Conservation (phyloP, 1,140 invertebrate species). For the Andricus grossulariae region DNA sequence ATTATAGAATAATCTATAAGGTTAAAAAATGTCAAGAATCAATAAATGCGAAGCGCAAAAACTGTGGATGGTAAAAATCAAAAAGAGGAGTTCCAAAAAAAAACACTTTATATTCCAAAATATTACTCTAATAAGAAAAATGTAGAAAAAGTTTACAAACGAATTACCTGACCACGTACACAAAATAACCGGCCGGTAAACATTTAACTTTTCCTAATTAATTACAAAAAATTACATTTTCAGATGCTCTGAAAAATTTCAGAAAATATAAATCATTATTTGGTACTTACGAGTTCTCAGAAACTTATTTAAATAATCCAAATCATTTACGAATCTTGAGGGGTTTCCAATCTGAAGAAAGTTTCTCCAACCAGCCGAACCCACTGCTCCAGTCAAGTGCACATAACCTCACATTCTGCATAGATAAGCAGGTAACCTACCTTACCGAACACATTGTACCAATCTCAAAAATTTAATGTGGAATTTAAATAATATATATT, state of each 20-base stretch:
- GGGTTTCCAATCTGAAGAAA: slow-evolving; percentile 9
- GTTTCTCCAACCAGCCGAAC: not conserved
- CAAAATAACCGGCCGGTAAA: slow-evolving; percentile 28
- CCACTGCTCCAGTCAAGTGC: not conserved
- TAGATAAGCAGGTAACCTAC: too few species aligned
- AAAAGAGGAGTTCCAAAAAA: too few species aligned
- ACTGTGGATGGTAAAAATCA: too few species aligned
- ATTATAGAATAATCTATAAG: too few species aligned
- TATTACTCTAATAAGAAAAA: too few species aligned
- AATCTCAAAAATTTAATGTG: too few species aligned
- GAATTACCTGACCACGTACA: not conserved
- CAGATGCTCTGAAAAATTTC: not conserved
- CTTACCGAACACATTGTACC: too few species aligned
- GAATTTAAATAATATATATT: too few species aligned
- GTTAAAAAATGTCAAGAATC: too few species aligned
- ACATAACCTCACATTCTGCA: not conserved
- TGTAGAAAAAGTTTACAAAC: not conserved
- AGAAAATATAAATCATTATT: not conserved
- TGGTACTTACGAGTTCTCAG: not conserved
- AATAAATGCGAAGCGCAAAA: too few species aligned
- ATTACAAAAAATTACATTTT: not conserved
- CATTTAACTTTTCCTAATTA: not conserved
- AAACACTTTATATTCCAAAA: too few species aligned
- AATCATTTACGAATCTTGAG: slow-evolving; percentile 8
- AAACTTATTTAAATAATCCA: slow-evolving; percentile 22